Evolutionary conservation across 53 echinoderm and acorn worm species (phyloP).

Genomic region (Glandiceps talaboti): DNA sequence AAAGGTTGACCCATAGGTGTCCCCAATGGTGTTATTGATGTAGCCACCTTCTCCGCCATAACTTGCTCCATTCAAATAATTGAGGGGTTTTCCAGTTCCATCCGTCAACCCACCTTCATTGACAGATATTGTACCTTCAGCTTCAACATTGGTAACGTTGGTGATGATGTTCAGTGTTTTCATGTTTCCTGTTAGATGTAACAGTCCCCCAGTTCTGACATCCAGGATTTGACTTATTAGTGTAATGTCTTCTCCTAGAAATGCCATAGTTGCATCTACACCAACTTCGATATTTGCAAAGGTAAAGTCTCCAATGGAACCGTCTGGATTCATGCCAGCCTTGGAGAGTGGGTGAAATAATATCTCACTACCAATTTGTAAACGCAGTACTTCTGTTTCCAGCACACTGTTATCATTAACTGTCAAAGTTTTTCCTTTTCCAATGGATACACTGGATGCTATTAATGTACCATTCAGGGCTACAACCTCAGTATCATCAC

Average conservation of each 20-base stretch:
- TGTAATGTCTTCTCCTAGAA: neutral
- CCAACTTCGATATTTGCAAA: slow-evolving; percentile 18
- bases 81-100: slow-evolving; percentile 35
- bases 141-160: slow-evolving; percentile 13
- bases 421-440: slow-evolving; percentile 9
- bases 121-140: slow-evolving; percentile 30
- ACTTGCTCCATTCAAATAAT: slow-evolving; percentile 40
- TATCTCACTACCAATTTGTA: neutral
- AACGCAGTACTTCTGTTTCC: neutral
- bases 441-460: slow-evolving; percentile 23
- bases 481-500: slow-evolving; percentile 18
- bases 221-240: slow-evolving; percentile 4
- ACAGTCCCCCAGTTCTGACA: slow-evolving; percentile 5
- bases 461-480: slow-evolving; percentile 38
- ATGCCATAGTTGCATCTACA: slow-evolving; percentile 5
- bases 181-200: slow-evolving; percentile 2
- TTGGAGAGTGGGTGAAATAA: neutral
- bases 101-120: slow-evolving; percentile 35
- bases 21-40: slow-evolving; percentile 4
- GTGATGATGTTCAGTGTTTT: slow-evolving; percentile 17
- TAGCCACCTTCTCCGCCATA: slow-evolving; percentile 69
- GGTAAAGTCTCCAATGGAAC: slow-evolving; percentile 3
- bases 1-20: slow-evolving; percentile 31
- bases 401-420: slow-evolving; percentile 4
- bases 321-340: neutral